These are phyloP conservation scores for Bellardia pandia DNA, from an alignment of 2,888 invertebrate species.

Conservation along the genomic window DNA sequence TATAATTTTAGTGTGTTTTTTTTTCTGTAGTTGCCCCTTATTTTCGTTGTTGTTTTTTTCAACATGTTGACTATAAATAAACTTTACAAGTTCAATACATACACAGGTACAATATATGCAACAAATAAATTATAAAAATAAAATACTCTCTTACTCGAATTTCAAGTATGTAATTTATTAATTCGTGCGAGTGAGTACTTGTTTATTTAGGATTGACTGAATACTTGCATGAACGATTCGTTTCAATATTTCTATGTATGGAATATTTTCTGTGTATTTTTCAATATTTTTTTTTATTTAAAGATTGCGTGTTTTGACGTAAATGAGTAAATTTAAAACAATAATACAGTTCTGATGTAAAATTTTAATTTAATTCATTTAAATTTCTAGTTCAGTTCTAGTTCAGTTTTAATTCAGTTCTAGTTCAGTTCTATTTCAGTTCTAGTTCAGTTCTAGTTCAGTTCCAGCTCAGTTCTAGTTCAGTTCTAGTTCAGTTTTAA, in stretches of 20 bases:
- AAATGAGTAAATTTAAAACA: conserved; percentile 22
- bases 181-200: not conserved
- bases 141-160: not conserved
- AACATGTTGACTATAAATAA: conserved; percentile 32
- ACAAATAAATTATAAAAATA: not conserved
- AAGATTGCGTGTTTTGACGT: conserved; percentile 32
- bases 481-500: too few relatives aligned
- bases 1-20: not conserved
- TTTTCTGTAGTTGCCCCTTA: not conserved
- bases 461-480: too few relatives aligned
- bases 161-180: not conserved
- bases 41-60: not conserved
- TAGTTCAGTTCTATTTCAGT: too few relatives aligned
- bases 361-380: not conserved
- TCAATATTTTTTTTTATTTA: not conserved
- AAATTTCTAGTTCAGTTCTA: too few relatives aligned
- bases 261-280: not conserved
- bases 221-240: too few relatives aligned
- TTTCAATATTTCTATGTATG: too few relatives aligned
- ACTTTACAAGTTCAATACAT: conserved; percentile 28
- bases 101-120: not conserved
- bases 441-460: too few relatives aligned
- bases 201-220: not conserved
- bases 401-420: too few relatives aligned
- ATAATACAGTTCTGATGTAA: conserved; percentile 10